Conservation (phyloP, 2,797 vertebrate species). For the Erethizon dorsatum region DNA sequence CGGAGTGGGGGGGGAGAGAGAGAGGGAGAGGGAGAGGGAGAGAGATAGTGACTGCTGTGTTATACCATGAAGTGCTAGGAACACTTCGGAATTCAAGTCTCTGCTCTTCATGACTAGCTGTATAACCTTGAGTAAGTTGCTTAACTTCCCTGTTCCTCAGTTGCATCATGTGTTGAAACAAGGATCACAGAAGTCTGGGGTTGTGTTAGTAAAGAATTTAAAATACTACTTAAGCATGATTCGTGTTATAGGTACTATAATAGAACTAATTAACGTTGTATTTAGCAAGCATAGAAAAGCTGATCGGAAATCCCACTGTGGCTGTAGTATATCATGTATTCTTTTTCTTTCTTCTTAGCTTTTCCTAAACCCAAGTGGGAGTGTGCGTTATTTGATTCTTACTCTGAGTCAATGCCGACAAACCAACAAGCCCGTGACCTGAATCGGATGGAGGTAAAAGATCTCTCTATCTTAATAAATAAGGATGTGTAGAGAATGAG, state of each 20-base stretch:
- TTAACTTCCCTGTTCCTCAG: slow-evolving; percentile 7
- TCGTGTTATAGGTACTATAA: neutral
- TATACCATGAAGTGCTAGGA: neutral
- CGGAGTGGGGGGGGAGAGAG: neutral
- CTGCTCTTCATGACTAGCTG: neutral
- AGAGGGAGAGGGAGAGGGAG: neutral
- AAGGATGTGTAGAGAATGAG: neutral
- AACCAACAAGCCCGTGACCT: slow-evolving; percentile 87
- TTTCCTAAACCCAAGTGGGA: slow-evolving; percentile 88
- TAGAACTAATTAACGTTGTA: neutral
- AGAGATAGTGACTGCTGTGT: neutral
- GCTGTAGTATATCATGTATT: slow-evolving; percentile 39
- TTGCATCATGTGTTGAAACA: slow-evolving; percentile 31
- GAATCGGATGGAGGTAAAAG: slow-evolving; percentile 88
- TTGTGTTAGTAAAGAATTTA: neutral
- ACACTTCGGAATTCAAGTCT: neutral
- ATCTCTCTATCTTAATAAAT: neutral
- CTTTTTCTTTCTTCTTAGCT: slow-evolving; percentile 83
- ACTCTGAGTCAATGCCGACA: slow-evolving; percentile 85
- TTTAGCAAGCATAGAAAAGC: slow-evolving; percentile 18
- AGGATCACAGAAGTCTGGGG: neutral
- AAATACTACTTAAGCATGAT: slow-evolving; percentile 6
- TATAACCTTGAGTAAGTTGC: slow-evolving; percentile 25
- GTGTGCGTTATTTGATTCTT: slow-evolving; percentile 87
- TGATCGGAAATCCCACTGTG: slow-evolving; percentile 16